phyloP scores from a whole-genome alignment of 2,113 vertebrate species.

The Chionomys nivalis region DNA sequence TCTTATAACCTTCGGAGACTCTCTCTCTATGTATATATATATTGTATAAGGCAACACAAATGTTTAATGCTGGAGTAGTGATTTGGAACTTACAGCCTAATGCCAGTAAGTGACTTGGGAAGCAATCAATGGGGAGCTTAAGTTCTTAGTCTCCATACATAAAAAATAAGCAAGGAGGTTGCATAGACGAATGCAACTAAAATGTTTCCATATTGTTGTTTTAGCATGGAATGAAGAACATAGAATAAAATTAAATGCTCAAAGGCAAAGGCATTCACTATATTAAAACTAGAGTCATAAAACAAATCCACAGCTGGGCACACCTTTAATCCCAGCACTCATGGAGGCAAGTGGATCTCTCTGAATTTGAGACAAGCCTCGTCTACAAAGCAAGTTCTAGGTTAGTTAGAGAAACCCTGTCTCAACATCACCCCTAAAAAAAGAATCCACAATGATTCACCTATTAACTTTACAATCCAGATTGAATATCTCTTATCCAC shows the following conservation, averaged over 20 bases:
- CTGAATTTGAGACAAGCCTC: neutral
- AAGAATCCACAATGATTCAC: neutral
- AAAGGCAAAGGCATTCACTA: constrained; percentile 3
- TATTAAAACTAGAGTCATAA: neutral
- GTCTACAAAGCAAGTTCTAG: neutral
- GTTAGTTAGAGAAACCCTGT: neutral
- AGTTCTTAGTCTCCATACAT: neutral
- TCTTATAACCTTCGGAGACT: neutral
- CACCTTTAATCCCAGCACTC: neutral
- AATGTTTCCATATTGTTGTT: constrained; percentile 18
- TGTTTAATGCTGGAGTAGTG: neutral
- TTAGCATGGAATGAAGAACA: neutral
- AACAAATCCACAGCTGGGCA: neutral
- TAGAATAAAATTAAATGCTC: neutral
- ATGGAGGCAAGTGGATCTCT: neutral
- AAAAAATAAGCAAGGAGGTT: neutral
- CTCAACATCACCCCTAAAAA: neutral
- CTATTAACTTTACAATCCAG: neutral
- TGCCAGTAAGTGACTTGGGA: neutral
- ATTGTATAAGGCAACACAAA: neutral
- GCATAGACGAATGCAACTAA: neutral
- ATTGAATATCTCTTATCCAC: constrained; percentile 16
- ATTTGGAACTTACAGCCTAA: neutral
- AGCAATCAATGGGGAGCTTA: neutral
- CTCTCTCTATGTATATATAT: neutral